Percentiles rank a stretch among this genome's conserved stretches.
phyloP scores from a whole-genome alignment of 2,888 invertebrate genomes.

The Isoperla grammatica region DNA sequence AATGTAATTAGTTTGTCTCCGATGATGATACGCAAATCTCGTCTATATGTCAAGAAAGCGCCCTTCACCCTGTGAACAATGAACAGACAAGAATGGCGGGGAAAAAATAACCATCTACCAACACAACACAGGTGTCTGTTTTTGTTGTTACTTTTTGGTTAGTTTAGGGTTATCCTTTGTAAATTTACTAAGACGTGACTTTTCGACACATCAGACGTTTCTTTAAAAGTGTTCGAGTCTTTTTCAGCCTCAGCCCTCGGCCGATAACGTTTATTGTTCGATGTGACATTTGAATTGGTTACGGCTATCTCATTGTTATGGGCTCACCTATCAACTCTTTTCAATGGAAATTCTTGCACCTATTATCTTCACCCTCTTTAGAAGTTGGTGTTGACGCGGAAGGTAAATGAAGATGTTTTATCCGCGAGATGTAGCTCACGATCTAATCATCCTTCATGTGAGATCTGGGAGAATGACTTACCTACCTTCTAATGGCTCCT shows the following conservation, averaged over 20 bases:
- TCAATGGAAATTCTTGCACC: conserved; percentile 20
- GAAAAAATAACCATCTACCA: conserved; percentile 1
- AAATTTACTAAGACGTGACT: conserved; percentile 21
- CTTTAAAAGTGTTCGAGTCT: neutral
- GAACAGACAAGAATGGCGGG: neutral
- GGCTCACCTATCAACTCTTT: conserved; percentile 21
- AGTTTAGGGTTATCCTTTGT: conserved; percentile 17
- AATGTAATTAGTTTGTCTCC: neutral
- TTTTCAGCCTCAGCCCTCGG: neutral
- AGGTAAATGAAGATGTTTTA: conserved; percentile 21
- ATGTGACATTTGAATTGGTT: conserved; percentile 27
- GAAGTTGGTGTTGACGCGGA: conserved; percentile 16
- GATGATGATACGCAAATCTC: conserved; percentile 12
- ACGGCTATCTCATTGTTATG: conserved; percentile 23
- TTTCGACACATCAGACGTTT: conserved; percentile 22
- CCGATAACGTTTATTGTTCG: conserved; percentile 24
- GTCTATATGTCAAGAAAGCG: neutral
- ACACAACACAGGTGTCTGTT: conserved; percentile 6
- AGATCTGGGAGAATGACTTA: conserved; percentile 7
- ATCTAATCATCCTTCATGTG: conserved; percentile 14
- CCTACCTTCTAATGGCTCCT: conserved; percentile 16
- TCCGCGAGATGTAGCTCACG: conserved; percentile 16
- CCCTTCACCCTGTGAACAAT: neutral
- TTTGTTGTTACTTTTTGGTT: conserved; percentile 7
- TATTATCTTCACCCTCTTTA: conserved; percentile 14